Conservation (phyloP, 2,888 invertebrate genomes). For the Drosophila macrospina region DNA sequence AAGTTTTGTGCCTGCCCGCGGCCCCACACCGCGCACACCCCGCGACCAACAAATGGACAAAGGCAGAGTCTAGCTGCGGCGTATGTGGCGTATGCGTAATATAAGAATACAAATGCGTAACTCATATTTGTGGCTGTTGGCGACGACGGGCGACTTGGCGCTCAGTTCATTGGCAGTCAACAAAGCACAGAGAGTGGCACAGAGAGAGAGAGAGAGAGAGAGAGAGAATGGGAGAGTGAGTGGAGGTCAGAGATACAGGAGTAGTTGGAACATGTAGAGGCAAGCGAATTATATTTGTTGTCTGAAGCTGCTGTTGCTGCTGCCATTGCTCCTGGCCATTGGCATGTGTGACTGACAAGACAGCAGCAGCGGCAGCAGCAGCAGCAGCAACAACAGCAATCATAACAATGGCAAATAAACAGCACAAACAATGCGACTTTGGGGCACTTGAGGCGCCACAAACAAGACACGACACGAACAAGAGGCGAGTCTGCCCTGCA, state of each 20-base stretch:
- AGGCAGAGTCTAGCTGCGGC: constrained; percentile 11
- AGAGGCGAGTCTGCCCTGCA: constrained; percentile 41
- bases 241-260: constrained; percentile 4
- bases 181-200: background rate
- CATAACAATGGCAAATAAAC: constrained; percentile 35
- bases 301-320: constrained; percentile 31
- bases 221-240: background rate
- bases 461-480: constrained; percentile 51
- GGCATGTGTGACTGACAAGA: constrained; percentile 59
- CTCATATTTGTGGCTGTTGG: constrained; percentile 60
- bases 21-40: too few relatives aligned
- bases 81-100: constrained; percentile 64
- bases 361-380: constrained; percentile 24
- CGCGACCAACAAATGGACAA: background rate
- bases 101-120: constrained; percentile 53
- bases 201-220: background rate
- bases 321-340: constrained; percentile 45
- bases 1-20: constrained; percentile 51
- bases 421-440: constrained; percentile 56
- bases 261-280: constrained; percentile 19
- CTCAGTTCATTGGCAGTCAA: constrained; percentile 43
- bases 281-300: constrained; percentile 61
- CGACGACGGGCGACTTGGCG: constrained; percentile 27
- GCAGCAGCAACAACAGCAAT: constrained; percentile 13
- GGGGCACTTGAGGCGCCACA: constrained; percentile 61